Evolutionary conservation across 2,113 vertebrate genomes (phyloP).

Genomic region (Conger conger): DNA sequence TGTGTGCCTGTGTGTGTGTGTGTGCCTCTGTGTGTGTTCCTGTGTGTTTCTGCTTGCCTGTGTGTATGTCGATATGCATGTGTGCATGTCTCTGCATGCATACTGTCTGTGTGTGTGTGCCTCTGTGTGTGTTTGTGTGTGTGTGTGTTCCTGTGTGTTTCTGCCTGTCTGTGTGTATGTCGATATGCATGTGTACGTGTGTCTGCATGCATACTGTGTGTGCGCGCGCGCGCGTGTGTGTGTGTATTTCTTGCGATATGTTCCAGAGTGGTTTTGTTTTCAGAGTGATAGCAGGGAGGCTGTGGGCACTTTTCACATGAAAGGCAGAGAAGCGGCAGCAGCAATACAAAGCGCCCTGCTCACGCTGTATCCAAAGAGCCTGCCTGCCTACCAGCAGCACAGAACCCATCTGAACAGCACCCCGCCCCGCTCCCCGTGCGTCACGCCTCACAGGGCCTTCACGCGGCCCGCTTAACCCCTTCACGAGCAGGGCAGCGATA

Average conservation of each 20-base stretch:
- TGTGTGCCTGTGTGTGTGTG: neutral
- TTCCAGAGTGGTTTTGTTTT: slow-evolving; percentile 25
- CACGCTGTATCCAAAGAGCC: neutral
- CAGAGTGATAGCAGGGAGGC: neutral
- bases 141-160: neutral
- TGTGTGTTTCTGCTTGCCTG: neutral
- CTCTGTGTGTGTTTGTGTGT: too few species aligned
- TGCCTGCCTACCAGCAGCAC: too few species aligned
- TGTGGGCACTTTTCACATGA: neutral
- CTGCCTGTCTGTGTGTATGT: neutral
- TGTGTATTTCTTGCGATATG: neutral
- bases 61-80: neutral
- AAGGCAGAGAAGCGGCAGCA: neutral
- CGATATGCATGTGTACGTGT: neutral
- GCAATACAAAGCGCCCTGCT: neutral
- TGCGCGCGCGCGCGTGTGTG: neutral
- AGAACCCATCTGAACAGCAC: neutral
- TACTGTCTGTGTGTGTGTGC: neutral
- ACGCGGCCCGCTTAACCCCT: neutral
- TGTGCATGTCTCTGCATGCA: neutral
- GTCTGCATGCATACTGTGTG: neutral
- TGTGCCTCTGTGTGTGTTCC: slow-evolving; percentile 4
- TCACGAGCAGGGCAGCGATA: neutral
- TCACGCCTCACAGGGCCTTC: neutral
- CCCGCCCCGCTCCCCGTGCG: too few species aligned